These are phyloP conservation scores for Mustelus asterias DNA, from an alignment of 2,113 vertebrate genomes.

Conservation along the genomic window DNA sequence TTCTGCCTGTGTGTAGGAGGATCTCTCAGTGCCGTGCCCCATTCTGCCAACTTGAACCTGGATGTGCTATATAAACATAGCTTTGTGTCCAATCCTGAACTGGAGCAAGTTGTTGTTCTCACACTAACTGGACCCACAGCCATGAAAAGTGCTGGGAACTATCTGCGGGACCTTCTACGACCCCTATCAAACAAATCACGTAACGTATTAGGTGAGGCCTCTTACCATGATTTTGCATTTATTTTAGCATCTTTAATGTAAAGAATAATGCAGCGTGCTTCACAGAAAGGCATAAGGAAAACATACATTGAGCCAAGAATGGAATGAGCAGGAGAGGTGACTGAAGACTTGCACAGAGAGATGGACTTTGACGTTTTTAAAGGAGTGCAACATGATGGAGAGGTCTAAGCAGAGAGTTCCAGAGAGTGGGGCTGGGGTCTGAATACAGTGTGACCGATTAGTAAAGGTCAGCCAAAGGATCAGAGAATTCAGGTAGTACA, in stretches of 20 bases:
- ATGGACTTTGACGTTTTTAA: background rate
- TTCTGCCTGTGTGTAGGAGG: conserved; percentile 46
- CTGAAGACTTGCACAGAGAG: background rate
- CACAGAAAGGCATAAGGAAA: background rate
- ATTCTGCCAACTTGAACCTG: conserved; percentile 44
- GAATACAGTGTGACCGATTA: background rate
- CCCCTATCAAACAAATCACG: background rate
- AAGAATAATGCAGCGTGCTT: background rate
- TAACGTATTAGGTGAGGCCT: conserved; percentile 40
- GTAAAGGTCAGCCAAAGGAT: background rate
- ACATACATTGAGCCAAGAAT: background rate
- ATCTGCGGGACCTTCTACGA: conserved; percentile 48
- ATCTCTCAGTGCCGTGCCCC: conserved; percentile 51
- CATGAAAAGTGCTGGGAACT: conserved; percentile 49
- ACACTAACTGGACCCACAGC: conserved; percentile 48
- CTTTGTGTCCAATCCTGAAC: conserved; percentile 46
- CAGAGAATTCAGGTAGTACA: background rate
- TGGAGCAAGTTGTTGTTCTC: conserved; percentile 57
- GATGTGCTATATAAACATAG: conserved; percentile 46
- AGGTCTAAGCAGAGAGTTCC: background rate
- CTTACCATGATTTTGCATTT: background rate
- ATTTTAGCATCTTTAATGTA: background rate
- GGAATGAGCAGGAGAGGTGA: background rate
- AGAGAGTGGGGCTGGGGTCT: background rate
- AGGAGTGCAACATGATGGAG: background rate